phyloP scores from a whole-genome alignment of 2,797 vertebrate genomes.

The Leptodactylus fallax region DNA sequence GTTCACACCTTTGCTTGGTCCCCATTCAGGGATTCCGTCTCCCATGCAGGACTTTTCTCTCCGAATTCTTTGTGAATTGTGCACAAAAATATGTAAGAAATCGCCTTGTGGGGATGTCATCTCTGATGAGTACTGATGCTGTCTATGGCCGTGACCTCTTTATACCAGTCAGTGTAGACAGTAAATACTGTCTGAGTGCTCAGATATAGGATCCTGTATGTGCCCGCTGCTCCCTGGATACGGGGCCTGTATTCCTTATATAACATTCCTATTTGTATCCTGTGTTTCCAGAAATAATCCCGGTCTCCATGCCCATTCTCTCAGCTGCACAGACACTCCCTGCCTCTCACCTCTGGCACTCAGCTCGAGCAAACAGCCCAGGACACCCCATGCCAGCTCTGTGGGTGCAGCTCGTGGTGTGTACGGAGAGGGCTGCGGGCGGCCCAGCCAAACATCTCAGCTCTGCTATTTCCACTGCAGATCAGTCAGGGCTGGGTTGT shows the following conservation, averaged over 20 bases:
- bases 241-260: not conserved
- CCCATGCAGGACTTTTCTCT: too few species aligned
- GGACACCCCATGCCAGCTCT: not conserved
- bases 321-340: conserved; percentile 1
- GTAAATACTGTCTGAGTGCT: not conserved
- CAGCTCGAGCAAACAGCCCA: not conserved
- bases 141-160: too few species aligned
- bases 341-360: conserved; percentile 21
- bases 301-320: not conserved
- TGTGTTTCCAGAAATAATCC: not conserved
- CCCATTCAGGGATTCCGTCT: too few species aligned
- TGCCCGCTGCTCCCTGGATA: not conserved
- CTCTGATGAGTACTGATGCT: too few species aligned
- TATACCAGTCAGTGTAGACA: too few species aligned
- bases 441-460: not conserved
- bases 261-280: not conserved
- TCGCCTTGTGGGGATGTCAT: too few species aligned
- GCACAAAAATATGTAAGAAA: too few species aligned
- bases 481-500: not conserved
- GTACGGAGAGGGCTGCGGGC: not conserved
- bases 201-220: not conserved
- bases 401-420: conserved; percentile 5
- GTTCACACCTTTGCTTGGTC: too few species aligned
- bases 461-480: not conserved
- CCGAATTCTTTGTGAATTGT: too few species aligned